phyloP scores from a whole-genome alignment of 2,797 vertebrate species.

The Okamejei kenojei region DNA sequence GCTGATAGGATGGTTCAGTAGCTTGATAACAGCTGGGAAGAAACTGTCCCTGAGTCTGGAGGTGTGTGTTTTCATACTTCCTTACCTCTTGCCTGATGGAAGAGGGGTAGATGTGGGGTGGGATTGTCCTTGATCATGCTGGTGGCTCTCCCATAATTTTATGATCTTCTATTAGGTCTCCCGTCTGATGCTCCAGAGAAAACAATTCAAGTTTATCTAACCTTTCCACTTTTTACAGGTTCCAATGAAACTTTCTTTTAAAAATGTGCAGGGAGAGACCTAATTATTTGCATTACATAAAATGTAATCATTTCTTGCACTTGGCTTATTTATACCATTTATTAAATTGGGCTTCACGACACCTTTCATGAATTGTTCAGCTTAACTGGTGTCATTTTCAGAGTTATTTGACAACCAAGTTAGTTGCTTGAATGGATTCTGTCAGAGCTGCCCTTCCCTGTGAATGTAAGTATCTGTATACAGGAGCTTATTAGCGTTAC shows the following conservation, averaged over 20 bases:
- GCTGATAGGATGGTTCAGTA: too few relatives aligned
- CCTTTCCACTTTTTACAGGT: not conserved
- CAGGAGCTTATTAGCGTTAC: not conserved
- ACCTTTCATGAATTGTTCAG: not conserved
- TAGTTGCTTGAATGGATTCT: not conserved
- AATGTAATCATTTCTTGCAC: not conserved
- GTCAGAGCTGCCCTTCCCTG: slow-evolving; percentile 7
- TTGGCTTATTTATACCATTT: slow-evolving; percentile 10
- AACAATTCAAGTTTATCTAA: too few relatives aligned
- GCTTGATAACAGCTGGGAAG: too few relatives aligned
- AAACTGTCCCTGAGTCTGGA: too few relatives aligned
- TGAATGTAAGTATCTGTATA: not conserved
- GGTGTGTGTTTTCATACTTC: too few relatives aligned
- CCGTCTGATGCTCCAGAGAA: too few relatives aligned
- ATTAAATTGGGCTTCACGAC: not conserved
- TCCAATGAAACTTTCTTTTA: not conserved
- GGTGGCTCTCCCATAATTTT: too few relatives aligned
- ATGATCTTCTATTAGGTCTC: too few relatives aligned
- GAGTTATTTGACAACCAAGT: not conserved
- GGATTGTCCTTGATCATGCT: too few relatives aligned
- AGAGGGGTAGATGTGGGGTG: too few relatives aligned
- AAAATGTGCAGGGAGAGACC: not conserved
- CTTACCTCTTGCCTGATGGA: too few relatives aligned
- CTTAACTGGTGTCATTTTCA: not conserved
- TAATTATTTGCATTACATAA: not conserved